These are phyloP conservation scores for Chrysotoxum bicinctum DNA, from an alignment of 2,888 invertebrate genomes.

Conservation along the genomic window DNA sequence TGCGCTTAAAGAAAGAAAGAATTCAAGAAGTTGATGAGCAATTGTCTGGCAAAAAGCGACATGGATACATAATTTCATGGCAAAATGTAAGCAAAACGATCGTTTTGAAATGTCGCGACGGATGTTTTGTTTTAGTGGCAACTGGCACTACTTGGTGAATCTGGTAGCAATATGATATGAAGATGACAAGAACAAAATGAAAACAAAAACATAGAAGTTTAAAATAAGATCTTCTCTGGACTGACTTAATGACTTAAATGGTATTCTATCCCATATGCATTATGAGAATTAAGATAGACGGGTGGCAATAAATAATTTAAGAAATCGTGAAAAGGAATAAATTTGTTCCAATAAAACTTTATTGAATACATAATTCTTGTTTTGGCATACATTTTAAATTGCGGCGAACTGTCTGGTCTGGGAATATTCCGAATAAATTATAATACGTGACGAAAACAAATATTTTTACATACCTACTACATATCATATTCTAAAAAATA, in stretches of 20 bases:
- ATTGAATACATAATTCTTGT: slow-evolving; percentile 56
- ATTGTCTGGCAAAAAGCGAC: slow-evolving; percentile 61
- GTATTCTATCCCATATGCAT: slow-evolving; percentile 12
- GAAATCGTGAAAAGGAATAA: slow-evolving; percentile 31
- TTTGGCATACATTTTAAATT: slow-evolving; percentile 50
- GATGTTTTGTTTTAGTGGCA: slow-evolving; percentile 39
- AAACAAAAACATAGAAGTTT: neutral
- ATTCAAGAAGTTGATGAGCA: slow-evolving; percentile 47
- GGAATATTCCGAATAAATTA: neutral
- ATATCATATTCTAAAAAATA: too few species aligned
- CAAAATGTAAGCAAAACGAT: slow-evolving; percentile 50
- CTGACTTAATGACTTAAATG: slow-evolving; percentile 37
- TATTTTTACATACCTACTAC: too few species aligned
- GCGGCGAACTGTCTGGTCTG: slow-evolving; percentile 13
- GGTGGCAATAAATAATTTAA: slow-evolving; percentile 34
- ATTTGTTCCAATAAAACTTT: neutral
- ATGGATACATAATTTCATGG: slow-evolving; percentile 62
- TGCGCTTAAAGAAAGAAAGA: neutral
- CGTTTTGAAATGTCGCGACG: slow-evolving; percentile 61
- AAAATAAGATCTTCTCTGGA: slow-evolving; percentile 18
- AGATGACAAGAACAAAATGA: slow-evolving; percentile 35
- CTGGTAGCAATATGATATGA: slow-evolving; percentile 54
- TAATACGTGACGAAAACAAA: neutral
- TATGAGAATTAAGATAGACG: slow-evolving; percentile 9
- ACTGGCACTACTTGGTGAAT: slow-evolving; percentile 18